Evolutionary conservation across 2,888 invertebrate genomes (phyloP).

Genomic region (Apamea epomidion): DNA sequence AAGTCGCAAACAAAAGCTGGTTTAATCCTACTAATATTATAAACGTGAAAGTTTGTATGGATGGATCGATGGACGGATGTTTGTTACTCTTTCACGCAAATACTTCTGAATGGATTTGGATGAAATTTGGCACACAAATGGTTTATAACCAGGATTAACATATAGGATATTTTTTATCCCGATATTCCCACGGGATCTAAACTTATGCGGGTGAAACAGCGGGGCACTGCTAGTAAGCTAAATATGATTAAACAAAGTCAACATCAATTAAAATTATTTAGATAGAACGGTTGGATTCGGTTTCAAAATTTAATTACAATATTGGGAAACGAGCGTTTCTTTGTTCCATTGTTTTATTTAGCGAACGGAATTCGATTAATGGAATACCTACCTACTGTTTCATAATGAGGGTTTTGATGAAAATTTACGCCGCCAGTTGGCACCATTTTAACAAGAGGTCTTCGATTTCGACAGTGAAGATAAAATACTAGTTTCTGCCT

Average conservation of each 20-base stretch:
- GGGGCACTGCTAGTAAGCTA: background rate
- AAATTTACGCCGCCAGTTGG: background rate
- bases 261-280: conserved; percentile 42
- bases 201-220: background rate
- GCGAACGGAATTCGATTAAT: conserved; percentile 43
- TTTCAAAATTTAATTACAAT: conserved; percentile 49
- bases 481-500: background rate
- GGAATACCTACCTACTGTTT: conserved; percentile 46
- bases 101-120: too few relatives aligned
- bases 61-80: too few relatives aligned
- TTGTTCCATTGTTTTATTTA: conserved; percentile 53
- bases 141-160: background rate
- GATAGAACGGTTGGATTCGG: conserved; percentile 28
- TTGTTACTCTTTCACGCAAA: too few relatives aligned
- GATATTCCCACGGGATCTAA: background rate
- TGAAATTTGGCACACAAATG: background rate
- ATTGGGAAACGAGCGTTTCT: conserved; percentile 42
- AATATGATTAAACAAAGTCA: conserved; percentile 36
- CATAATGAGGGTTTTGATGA: conserved; percentile 25
- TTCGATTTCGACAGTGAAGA: background rate
- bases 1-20: background rate
- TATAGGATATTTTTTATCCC: background rate
- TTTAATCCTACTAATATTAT: too few relatives aligned
- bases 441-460: background rate
- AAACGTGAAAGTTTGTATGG: too few relatives aligned